Percentiles rank a stretch among this genome's conserved stretches.
Evolutionary conservation across 2,888 invertebrate species (phyloP).

Genomic region (Lasioglossum vierecki): DNA sequence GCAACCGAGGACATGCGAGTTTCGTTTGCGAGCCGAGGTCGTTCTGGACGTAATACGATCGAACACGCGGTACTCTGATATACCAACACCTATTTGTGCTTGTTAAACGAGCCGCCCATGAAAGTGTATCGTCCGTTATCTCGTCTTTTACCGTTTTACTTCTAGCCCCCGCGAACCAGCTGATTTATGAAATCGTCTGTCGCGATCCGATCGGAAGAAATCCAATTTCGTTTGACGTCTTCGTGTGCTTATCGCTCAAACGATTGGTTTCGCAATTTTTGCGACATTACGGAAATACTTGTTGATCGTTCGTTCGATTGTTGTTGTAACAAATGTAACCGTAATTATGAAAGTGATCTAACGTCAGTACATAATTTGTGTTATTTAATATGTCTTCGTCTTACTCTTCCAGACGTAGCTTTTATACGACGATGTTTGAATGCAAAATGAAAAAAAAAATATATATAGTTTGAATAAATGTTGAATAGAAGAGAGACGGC

Average conservation of each 20-base stretch:
- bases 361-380: too few relatives aligned
- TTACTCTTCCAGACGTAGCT: too few relatives aligned
- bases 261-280: neutral
- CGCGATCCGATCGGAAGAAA: neutral
- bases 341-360: too few relatives aligned
- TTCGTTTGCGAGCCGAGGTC: constrained; percentile 34
- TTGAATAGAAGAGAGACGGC: too few relatives aligned
- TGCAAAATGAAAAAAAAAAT: too few relatives aligned
- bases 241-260: neutral
- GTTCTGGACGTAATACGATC: constrained; percentile 35
- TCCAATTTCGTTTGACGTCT: neutral
- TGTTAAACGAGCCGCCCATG: neutral
- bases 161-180: neutral
- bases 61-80: constrained; percentile 17
- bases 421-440: too few relatives aligned
- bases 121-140: neutral
- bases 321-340: neutral
- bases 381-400: too few relatives aligned
- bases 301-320: neutral
- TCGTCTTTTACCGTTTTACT: neutral
- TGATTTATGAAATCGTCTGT: neutral
- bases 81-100: neutral
- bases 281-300: neutral
- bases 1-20: constrained; percentile 43
- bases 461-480: too few relatives aligned